A percentile compares a stretch with the other conserved stretches of the same genome.
These are phyloP conservation scores for Takifugu rubripes DNA, from an alignment of 2,797 vertebrate genomes.

Conservation along the genomic window DNA sequence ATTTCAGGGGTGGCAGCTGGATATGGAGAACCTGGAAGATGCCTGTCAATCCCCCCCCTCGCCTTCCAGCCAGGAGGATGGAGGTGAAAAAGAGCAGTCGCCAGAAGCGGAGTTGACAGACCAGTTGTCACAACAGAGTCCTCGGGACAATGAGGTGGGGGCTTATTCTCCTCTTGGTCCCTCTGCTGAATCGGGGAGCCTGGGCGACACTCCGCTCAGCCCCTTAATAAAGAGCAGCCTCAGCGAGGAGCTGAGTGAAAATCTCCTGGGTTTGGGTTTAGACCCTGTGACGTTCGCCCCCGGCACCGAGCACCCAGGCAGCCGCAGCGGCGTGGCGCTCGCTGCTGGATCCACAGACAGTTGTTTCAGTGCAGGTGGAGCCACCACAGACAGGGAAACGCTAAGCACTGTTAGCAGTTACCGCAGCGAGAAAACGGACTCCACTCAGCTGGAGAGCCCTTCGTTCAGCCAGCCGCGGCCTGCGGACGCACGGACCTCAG, in stretches of 20 bases:
- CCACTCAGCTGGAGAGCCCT: conserved; percentile 88
- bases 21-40: conserved; percentile 67
- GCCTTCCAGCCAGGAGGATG: conserved; percentile 77
- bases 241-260: conserved; percentile 86
- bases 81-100: conserved; percentile 73
- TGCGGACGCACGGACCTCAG: conserved; percentile 43
- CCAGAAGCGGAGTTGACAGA: conserved; percentile 46
- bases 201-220: conserved; percentile 85
- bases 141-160: conserved; percentile 45
- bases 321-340: conserved; percentile 72
- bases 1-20: conserved; percentile 59
- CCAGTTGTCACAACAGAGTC: conserved; percentile 48
- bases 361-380: conserved; percentile 83
- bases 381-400: conserved; percentile 83
- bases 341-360: conserved; percentile 86
- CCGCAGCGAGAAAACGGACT: conserved; percentile 89
- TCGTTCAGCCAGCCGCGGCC: conserved; percentile 71
- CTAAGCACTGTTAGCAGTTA: conserved; percentile 87
- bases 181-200: conserved; percentile 77
- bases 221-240: conserved; percentile 87
- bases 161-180: conserved; percentile 74
- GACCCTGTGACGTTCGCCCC: conserved; percentile 81
- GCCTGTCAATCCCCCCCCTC: conserved; percentile 78
- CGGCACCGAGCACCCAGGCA: conserved; percentile 74
- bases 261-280: conserved; percentile 82